Conservation (phyloP, 2,113 vertebrate genomes). For the Limanda limanda region DNA sequence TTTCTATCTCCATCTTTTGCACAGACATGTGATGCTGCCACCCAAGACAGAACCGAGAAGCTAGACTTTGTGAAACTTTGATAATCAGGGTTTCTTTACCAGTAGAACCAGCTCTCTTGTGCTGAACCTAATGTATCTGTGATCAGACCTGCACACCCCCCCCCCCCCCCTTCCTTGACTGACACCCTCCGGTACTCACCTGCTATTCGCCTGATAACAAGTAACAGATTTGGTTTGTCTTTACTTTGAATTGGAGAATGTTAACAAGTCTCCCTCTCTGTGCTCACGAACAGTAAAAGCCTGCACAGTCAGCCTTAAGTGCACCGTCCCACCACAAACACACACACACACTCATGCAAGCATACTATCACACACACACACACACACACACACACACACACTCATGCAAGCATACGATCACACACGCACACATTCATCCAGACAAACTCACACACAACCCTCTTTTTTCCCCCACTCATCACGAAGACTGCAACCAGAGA, state of each 20-base stretch:
- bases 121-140: conserved; percentile 22
- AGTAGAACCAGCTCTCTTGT: conserved; percentile 20
- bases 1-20: background rate
- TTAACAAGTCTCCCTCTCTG: conserved; percentile 74
- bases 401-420: conserved; percentile 20
- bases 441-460: background rate
- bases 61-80: background rate
- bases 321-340: conserved; percentile 32
- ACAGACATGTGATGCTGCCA: conserved; percentile 39
- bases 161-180: conserved; percentile 43
- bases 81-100: conserved; percentile 17
- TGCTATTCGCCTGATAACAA: conserved; percentile 48
- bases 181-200: conserved; percentile 49
- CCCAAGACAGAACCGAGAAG: conserved; percentile 29
- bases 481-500: conserved; percentile 34
- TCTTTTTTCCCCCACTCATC: background rate
- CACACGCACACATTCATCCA: background rate
- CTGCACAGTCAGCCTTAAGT: conserved; percentile 78
- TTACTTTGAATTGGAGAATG: conserved; percentile 57
- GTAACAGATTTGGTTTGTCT: conserved; percentile 60
- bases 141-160: conserved; percentile 28
- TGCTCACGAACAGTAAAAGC: conserved; percentile 82
- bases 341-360: conserved; percentile 14
- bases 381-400: conserved; percentile 26
- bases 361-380: conserved; percentile 21